These are phyloP conservation scores for Phrynocephalus forsythii DNA, from an alignment of 2,797 vertebrate genomes.

Conservation along the genomic window DNA sequence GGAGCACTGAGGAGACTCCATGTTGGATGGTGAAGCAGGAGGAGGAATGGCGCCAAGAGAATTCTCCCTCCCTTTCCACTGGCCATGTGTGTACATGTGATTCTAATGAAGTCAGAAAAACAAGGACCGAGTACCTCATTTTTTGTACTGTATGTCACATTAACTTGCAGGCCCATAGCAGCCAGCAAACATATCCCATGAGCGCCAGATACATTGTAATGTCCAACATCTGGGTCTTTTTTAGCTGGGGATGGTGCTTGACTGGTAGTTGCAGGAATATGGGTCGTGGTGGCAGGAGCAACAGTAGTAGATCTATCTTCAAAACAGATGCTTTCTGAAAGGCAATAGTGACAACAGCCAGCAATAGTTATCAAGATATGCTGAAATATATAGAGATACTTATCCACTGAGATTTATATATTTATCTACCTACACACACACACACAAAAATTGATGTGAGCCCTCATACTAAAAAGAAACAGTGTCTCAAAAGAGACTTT, in stretches of 20 bases:
- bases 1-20: background rate
- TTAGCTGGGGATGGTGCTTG: conserved; percentile 69
- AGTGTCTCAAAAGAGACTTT: background rate
- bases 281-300: conserved; percentile 63
- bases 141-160: conserved; percentile 80
- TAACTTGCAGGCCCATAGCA: conserved; percentile 89
- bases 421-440: background rate
- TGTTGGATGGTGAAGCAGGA: background rate
- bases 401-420: no score
- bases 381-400: no score
- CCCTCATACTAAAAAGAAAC: background rate
- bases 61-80: background rate
- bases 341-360: conserved; percentile 7
- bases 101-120: background rate
- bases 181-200: conserved; percentile 84
- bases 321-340: conserved; percentile 83
- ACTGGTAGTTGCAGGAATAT: conserved; percentile 55
- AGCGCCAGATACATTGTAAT: conserved; percentile 79
- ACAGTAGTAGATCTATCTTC: conserved; percentile 79
- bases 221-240: conserved; percentile 75
- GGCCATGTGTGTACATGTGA: background rate
- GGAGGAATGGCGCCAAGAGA: background rate
- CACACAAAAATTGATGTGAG: background rate
- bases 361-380: background rate
- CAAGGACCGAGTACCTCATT: conserved; percentile 67